Evolutionary conservation across 2,113 vertebrate species (phyloP).

Genomic region (Tragulus kanchil): DNA sequence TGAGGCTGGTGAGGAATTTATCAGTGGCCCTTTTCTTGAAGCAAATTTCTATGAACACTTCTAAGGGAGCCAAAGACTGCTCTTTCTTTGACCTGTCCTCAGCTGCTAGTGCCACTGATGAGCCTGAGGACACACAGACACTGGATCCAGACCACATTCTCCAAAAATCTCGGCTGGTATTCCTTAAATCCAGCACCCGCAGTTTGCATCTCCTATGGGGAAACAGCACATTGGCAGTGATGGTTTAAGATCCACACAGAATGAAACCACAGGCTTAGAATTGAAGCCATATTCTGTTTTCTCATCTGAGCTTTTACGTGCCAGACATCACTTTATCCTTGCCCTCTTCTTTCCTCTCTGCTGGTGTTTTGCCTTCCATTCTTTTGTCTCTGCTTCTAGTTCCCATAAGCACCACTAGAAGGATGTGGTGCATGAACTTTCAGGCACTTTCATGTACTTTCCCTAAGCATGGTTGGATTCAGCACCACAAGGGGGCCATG

Average conservation of each 20-base stretch:
- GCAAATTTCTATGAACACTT: background rate
- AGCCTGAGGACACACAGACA: rapidly evolving
- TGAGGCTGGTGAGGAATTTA: background rate
- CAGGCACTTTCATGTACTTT: background rate
- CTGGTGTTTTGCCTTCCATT: background rate
- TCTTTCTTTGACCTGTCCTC: background rate
- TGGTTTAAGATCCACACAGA: rapidly evolving
- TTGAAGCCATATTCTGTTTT: background rate
- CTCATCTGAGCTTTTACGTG: background rate
- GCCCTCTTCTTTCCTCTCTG: background rate
- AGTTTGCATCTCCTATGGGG: background rate
- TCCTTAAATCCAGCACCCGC: background rate
- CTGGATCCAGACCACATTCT: background rate
- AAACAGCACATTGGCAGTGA: background rate
- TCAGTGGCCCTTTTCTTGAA: rapidly evolving
- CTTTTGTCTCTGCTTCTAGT: background rate
- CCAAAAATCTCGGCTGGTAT: background rate
- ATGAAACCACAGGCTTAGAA: background rate
- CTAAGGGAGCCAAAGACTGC: background rate
- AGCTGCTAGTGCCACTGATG: background rate
- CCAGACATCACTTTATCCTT: too few species aligned
- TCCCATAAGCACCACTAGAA: background rate
- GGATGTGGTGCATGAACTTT: too few species aligned
- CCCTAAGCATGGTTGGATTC: too few species aligned
- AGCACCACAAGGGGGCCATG: too few species aligned